These are phyloP conservation scores for Margarornis squamiger DNA, from an alignment of 2,797 vertebrate genomes.

Conservation along the genomic window DNA sequence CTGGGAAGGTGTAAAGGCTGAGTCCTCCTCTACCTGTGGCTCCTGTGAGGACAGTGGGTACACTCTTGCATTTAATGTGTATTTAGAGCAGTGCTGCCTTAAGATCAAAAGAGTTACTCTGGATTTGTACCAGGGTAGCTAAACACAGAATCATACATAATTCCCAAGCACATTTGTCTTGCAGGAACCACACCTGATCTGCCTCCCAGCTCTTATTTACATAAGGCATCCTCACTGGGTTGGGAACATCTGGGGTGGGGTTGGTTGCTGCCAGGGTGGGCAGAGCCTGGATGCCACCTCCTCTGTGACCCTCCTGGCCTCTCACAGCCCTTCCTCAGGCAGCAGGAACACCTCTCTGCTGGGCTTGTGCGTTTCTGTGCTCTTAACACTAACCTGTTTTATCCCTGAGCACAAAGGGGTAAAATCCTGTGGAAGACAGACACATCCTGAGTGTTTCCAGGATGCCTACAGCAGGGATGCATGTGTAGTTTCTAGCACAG, in stretches of 20 bases:
- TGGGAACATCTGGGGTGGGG: slow-evolving; percentile 58
- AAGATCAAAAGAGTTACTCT: slow-evolving; percentile 52
- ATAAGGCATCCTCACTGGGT: slow-evolving; percentile 9
- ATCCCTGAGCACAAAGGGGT: slow-evolving; percentile 39
- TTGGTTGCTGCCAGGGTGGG: slow-evolving; percentile 29
- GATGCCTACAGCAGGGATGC: slow-evolving; percentile 24
- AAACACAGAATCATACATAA: slow-evolving; percentile 55
- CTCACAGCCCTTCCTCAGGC: neutral
- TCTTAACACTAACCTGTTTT: neutral
- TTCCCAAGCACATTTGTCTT: slow-evolving; percentile 59
- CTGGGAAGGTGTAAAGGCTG: neutral
- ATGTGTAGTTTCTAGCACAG: slow-evolving; percentile 51
- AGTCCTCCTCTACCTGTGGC: neutral
- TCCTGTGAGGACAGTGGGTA: neutral
- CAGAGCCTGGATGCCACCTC: neutral
- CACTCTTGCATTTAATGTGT: neutral
- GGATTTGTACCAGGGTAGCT: slow-evolving; percentile 50
- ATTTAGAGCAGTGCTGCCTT: slow-evolving; percentile 20
- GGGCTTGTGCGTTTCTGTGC: neutral
- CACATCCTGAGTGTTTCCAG: slow-evolving; percentile 46
- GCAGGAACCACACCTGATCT: slow-evolving; percentile 62
- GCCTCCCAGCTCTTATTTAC: slow-evolving; percentile 58
- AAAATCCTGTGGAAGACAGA: slow-evolving; percentile 20
- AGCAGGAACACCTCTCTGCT: neutral
- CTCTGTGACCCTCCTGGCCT: neutral